These are phyloP conservation scores for Erpetoichthys calabaricus DNA, from an alignment of 2,797 vertebrate species.

Conservation along the genomic window DNA sequence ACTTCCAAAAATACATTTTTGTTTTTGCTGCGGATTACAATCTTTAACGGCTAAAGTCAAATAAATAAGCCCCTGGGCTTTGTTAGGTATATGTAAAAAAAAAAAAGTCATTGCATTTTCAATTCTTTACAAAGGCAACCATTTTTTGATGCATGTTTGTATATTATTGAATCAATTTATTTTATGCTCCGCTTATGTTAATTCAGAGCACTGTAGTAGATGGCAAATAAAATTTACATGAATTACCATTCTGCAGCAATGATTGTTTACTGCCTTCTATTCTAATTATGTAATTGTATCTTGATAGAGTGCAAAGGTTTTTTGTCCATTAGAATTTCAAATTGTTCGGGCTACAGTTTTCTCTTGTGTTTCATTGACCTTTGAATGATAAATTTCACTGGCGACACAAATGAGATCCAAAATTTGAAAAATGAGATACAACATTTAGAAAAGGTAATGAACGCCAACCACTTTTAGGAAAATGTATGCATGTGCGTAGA, in stretches of 20 bases:
- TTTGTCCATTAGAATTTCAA: slow-evolving; percentile 4
- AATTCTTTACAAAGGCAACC: not conserved
- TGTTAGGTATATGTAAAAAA: too few relatives aligned
- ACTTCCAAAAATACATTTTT: slow-evolving; percentile 1
- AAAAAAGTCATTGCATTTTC: not conserved
- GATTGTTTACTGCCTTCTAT: not conserved
- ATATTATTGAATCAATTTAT: slow-evolving; percentile 5
- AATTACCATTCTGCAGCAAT: not conserved
- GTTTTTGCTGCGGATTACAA: too few relatives aligned
- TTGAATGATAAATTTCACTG: not conserved
- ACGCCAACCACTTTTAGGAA: too few relatives aligned
- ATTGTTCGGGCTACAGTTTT: not conserved
- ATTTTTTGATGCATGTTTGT: not conserved
- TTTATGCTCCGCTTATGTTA: slow-evolving; percentile 2
- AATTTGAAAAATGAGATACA: too few relatives aligned
- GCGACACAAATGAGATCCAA: too few relatives aligned
- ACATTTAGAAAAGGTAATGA: too few relatives aligned
- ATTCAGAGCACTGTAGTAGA: not conserved
- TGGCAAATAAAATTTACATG: slow-evolving; percentile 6
- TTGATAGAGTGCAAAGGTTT: not conserved
- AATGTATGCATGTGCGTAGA: too few relatives aligned
- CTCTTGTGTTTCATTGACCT: not conserved
- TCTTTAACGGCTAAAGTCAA: too few relatives aligned
- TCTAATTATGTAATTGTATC: slow-evolving; percentile 4
- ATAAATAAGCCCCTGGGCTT: too few relatives aligned